Percentiles rank a stretch among this genome's conserved stretches.
Conservation (phyloP, 2,113 vertebrate genomes). For the Festucalex cinctus region DNA sequence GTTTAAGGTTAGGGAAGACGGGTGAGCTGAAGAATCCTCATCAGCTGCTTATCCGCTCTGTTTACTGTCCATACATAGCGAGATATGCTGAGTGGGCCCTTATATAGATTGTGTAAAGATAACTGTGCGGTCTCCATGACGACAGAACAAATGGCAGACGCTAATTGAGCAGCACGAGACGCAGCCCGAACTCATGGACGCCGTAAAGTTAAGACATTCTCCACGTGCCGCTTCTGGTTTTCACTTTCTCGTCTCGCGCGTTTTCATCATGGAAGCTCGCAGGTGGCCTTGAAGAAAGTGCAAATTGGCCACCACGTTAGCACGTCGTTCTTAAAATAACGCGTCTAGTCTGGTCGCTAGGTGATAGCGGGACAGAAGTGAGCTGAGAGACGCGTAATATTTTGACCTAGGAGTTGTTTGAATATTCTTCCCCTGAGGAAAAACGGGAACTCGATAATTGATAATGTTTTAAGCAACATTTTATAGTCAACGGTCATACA, state of each 20-base stretch:
- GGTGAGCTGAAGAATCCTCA: constrained; percentile 17
- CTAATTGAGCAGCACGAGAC: not conserved
- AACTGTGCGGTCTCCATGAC: not conserved
- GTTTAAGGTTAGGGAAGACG: not conserved
- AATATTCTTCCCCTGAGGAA: too few species aligned
- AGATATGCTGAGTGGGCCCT: not conserved
- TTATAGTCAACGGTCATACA: too few species aligned
- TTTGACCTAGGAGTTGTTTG: too few species aligned
- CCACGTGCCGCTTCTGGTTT: not conserved
- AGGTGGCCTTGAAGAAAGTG: not conserved
- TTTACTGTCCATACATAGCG: constrained; percentile 25
- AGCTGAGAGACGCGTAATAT: too few species aligned
- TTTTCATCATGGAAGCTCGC: not conserved
- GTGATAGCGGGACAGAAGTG: too few species aligned
- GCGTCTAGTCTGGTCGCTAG: too few species aligned
- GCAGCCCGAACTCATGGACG: not conserved
- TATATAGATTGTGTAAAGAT: not conserved
- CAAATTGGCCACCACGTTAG: not conserved
- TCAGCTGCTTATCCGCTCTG: not conserved
- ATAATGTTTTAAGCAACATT: too few species aligned
- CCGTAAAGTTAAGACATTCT: not conserved
- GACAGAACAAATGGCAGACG: not conserved
- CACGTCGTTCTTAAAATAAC: too few species aligned
- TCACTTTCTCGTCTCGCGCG: not conserved
- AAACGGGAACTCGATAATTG: too few species aligned